Base-by-base conservation (phyloP, 2,888 invertebrate genomes). In the Euclidia mi region DNA sequence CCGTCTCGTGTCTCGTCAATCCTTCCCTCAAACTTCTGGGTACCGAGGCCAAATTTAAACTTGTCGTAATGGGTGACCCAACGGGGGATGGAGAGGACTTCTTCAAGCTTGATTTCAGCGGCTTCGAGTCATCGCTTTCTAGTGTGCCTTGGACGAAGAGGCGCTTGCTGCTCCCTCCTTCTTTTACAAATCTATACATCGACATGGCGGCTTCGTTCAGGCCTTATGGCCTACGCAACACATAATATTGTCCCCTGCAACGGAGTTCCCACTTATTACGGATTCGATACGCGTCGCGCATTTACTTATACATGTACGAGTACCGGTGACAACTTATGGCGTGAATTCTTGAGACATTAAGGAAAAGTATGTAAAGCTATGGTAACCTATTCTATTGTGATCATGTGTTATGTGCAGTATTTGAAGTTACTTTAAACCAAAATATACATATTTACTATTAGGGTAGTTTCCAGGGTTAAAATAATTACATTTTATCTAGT, bases 131-230 rank as follows among this genome's bases (percentile, higher is more conserved):
- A 61, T 96, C 96, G 71, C 95, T 95, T 82, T 96, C 96, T 20
- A 96, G 92, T 17, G 96, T 96, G 37, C 96, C 97, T 88, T 97
- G 97, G 73, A 97, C 96, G 89, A 97, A 97, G 62, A 98, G 95
- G 60, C 97, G 96, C 83, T 95, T 95, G 78, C 95, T 95, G 76
- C 89, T 89, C 61, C 85, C 85, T 61, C 85, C 85, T 85, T 97
- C 97, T 89, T 97, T 96, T 67, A 97, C 96, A 91, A 98, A 98
- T 86, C 97, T 96, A 88, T 97, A 97, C 96, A 98, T 97, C 75
- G 95, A 96, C 96, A 96, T 96, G 76, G 70, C 88, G 70, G 79
- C 81, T 86, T 79, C 82, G 79, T 77, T 75, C 78, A 71, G 83
- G 83, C 87, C 87, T 85, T 84, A 78, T 74, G 86, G 88, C 85